Percentiles rank a stretch among this genome's conserved stretches.
phyloP scores from a whole-genome alignment of 2,113 vertebrate species.

The Patagioenas fasciata region DNA sequence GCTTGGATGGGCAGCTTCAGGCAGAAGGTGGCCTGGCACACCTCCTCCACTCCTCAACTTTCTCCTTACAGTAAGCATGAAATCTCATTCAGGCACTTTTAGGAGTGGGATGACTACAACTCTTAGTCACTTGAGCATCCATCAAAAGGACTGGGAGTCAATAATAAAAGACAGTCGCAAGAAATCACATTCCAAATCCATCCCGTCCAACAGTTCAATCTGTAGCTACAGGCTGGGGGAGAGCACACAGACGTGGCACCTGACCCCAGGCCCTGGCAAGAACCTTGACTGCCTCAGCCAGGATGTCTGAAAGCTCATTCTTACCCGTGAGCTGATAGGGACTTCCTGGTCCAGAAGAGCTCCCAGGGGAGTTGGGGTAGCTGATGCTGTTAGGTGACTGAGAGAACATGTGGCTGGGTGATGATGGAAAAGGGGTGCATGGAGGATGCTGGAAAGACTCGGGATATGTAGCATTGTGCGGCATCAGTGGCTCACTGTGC shows the following conservation, averaged over 20 bases:
- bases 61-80: background rate
- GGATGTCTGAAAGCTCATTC: background rate
- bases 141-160: background rate
- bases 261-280: background rate
- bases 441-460: constrained; percentile 90
- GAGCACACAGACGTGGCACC: background rate
- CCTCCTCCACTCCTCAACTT: background rate
- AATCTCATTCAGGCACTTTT: background rate
- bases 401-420: constrained; percentile 80
- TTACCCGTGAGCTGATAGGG: constrained; percentile 90
- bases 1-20: background rate
- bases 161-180: background rate
- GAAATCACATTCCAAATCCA: background rate
- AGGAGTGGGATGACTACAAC: background rate
- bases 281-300: accelerated
- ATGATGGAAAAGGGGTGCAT: constrained; percentile 79
- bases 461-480: constrained; percentile 93
- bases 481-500: constrained; percentile 93
- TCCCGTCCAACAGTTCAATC: background rate
- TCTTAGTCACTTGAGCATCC: background rate
- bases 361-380: constrained; percentile 88
- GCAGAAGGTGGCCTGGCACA: background rate
- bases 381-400: constrained; percentile 84
- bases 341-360: constrained; percentile 85
- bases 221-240: background rate